Percentiles rank a stretch among this genome's conserved stretches.
These are phyloP conservation scores for Exephanes ischioxanthus DNA, from an alignment of 2,888 invertebrate species.

Conservation along the genomic window DNA sequence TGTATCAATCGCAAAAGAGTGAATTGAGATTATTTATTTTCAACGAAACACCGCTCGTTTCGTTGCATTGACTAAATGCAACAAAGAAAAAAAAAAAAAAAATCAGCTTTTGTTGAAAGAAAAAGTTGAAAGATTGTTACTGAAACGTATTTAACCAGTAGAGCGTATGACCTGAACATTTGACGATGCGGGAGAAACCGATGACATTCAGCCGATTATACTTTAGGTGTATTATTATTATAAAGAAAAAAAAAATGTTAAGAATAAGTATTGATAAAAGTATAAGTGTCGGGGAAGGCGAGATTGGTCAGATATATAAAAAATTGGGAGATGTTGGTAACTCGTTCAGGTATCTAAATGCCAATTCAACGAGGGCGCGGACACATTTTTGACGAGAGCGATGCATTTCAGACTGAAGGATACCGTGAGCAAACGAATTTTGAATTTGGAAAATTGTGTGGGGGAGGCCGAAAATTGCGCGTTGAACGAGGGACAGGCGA, in stretches of 20 bases:
- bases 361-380: conserved; percentile 61
- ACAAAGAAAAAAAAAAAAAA: conserved; percentile 24
- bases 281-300: conserved; percentile 16
- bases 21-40: conserved; percentile 21
- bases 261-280: conserved; percentile 45
- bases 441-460: conserved; percentile 17
- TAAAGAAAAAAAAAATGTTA: conserved; percentile 24
- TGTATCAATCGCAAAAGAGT: conserved; percentile 25
- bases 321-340: conserved; percentile 48
- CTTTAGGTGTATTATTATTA: conserved; percentile 55
- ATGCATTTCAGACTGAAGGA: conserved; percentile 44
- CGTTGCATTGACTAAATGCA: neutral
- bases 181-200: conserved; percentile 24
- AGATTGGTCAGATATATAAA: neutral
- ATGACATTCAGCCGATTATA: conserved; percentile 56
- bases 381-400: conserved; percentile 28
- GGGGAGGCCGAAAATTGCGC: conserved; percentile 29
- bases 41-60: conserved; percentile 14
- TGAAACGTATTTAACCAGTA: conserved; percentile 55
- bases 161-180: conserved; percentile 55
- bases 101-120: neutral
- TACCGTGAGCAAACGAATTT: conserved; percentile 40
- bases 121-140: conserved; percentile 51
- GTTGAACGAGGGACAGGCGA: conserved; percentile 40
- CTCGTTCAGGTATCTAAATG: conserved; percentile 66